Base-by-base conservation (phyloP, 2,113 vertebrate genomes). In the Anoplopoma fimbria region DNA sequence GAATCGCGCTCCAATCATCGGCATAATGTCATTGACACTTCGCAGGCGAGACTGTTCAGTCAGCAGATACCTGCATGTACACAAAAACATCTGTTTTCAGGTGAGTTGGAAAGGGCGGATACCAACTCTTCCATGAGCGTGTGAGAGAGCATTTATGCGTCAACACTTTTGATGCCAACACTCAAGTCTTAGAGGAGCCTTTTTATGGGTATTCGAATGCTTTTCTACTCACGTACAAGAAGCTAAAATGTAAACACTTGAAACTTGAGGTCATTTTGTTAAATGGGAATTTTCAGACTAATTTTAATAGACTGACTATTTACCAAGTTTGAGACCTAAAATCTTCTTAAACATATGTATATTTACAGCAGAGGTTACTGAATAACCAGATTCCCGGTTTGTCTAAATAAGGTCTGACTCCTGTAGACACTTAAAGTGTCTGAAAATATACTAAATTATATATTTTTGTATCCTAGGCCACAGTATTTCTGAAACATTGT, bases 21-120 rank as follows among this genome's bases (percentile, higher is more conserved):
- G 98, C 98, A 99, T 99, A 78, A 99, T 99, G 95, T 99, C 98
- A 85, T 99, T 99, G 86, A 99, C 98, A 76, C 98, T 99, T 86
- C 98, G 97, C 93, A 99, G 94, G 75, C 98, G 96, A 88, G 97
- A 98, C 95, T 99, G 98, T 89, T 99, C 98, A 1, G 98, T 98
- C 94, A 99, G 96, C 93, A 99, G 95, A 93, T 99, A 99, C 91
- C 98, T 99, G 93, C 45, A 78, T 27, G 27, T 0, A 19, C 8
- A 53, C 33, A 86, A n/a, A 49, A 6, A 60, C 34, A 77, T 49
- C 6, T 34, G 15, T 73, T 68, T 53, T 71, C 0, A 15, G 12
- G 0, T 15, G 6, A 33, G 23, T 55, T 65, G 19, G 4, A 47
- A 83, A 51, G 6, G 49, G 9, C 17, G 13, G 9, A 14, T 21